phyloP scores from a whole-genome alignment of 1,140 invertebrate genomes.

The Potamilus streckersoni region DNA sequence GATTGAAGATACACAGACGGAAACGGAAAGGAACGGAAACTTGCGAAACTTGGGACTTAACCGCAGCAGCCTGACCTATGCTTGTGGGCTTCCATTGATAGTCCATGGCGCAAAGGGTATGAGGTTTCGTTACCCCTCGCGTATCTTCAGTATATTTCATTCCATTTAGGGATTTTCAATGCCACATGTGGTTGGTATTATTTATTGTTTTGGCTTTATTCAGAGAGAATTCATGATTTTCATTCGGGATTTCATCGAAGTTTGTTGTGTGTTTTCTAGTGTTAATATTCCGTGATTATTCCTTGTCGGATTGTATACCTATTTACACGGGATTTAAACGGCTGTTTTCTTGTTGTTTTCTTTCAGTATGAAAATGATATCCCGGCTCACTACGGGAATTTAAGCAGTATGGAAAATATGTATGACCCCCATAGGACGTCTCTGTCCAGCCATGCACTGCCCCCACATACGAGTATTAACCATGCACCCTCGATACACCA shows the following conservation, averaged over 20 bases:
- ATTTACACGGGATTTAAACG: slow-evolving; percentile 17
- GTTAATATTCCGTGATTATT: slow-evolving; percentile 7
- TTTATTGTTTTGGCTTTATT: slow-evolving; percentile 18
- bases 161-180: slow-evolving; percentile 24
- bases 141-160: slow-evolving; percentile 14
- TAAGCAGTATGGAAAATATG: slow-evolving; percentile 55
- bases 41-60: slow-evolving; percentile 28
- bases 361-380: slow-evolving; percentile 63
- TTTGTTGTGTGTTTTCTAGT: neutral
- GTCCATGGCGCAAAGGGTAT: slow-evolving; percentile 58
- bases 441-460: slow-evolving; percentile 46
- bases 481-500: slow-evolving; percentile 53
- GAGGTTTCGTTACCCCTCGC: slow-evolving; percentile 32
- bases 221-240: slow-evolving; percentile 16
- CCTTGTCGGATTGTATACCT: neutral
- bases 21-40: slow-evolving; percentile 37
- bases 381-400: slow-evolving; percentile 52
- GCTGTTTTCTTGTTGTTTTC: slow-evolving; percentile 14
- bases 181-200: slow-evolving; percentile 16
- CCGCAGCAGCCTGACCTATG: slow-evolving; percentile 20
- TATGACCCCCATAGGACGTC: slow-evolving; percentile 56
- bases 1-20: slow-evolving; percentile 38
- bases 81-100: slow-evolving; percentile 31
- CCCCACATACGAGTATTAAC: slow-evolving; percentile 45
- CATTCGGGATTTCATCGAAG: slow-evolving; percentile 14